Percentiles rank a stretch among this genome's conserved stretches.
Conservation (phyloP, 2,797 vertebrate species). For the Danio albolineatus region DNA sequence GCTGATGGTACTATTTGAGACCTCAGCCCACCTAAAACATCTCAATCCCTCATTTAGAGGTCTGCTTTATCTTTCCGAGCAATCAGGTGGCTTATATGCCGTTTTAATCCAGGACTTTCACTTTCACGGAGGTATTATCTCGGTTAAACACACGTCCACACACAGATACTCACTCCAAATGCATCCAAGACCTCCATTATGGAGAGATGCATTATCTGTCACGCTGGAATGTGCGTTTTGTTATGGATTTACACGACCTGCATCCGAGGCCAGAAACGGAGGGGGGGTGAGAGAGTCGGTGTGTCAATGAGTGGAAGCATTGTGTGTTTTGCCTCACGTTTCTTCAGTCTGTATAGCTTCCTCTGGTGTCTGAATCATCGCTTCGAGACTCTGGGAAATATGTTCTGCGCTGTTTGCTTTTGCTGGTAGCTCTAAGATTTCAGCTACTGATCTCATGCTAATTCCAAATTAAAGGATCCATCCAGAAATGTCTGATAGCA, state of each 20-base stretch:
- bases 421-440: background rate
- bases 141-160: conserved; percentile 47
- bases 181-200: conserved; percentile 54
- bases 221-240: conserved; percentile 47
- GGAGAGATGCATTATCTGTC: conserved; percentile 50
- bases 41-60: conserved; percentile 61
- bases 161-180: conserved; percentile 53
- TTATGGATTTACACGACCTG: conserved; percentile 39
- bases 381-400: background rate
- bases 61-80: conserved; percentile 58
- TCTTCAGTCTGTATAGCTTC: background rate
- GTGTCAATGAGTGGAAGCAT: background rate
- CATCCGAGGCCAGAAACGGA: conserved; percentile 29
- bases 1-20: conserved; percentile 44
- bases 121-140: conserved; percentile 58
- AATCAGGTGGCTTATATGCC: conserved; percentile 63
- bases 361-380: background rate
- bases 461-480: conserved; percentile 17
- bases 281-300: background rate
- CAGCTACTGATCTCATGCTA: conserved; percentile 11
- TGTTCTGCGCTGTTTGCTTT: background rate
- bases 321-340: background rate
- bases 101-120: conserved; percentile 64
- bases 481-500: conserved; percentile 28
- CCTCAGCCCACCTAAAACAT: conserved; percentile 59